phyloP scores from a whole-genome alignment of 2,888 invertebrate genomes.

The Drosophila setosimentum region DNA sequence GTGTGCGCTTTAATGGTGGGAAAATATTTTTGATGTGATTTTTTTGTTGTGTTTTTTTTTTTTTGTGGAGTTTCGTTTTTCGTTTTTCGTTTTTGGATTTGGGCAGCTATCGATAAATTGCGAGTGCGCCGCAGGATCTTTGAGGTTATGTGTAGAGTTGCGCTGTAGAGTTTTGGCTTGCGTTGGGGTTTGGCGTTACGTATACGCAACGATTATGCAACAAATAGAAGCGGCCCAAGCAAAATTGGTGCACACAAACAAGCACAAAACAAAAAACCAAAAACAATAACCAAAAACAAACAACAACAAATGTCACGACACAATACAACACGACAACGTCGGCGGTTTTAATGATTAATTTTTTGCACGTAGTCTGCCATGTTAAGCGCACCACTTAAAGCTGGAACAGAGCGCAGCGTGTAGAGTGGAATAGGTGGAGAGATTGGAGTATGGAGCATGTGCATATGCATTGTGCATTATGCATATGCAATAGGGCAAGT shows the following conservation, averaged over 20 bases:
- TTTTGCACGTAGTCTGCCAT: conserved; percentile 72
- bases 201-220: conserved; percentile 62
- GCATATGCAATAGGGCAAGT: neutral
- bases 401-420: conserved; percentile 20
- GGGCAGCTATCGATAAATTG: conserved; percentile 44
- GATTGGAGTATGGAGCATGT: conserved; percentile 2
- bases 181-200: conserved; percentile 42
- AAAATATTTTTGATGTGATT: conserved; percentile 70
- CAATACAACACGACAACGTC: conserved; percentile 38
- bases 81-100: conserved; percentile 40
- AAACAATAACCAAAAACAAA: conserved; percentile 32
- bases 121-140: conserved; percentile 53
- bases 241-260: conserved; percentile 29
- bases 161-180: conserved; percentile 22
- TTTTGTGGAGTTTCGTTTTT: conserved; percentile 7
- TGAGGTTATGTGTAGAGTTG: conserved; percentile 10
- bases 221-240: conserved; percentile 42
- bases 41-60: conserved; percentile 13
- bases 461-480: neutral
- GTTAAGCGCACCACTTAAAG: conserved; percentile 54
- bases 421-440: conserved; percentile 6
- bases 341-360: conserved; percentile 69
- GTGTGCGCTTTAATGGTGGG: conserved; percentile 73
- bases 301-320: conserved; percentile 70
- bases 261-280: conserved; percentile 15